Percentiles rank a stretch among this genome's conserved stretches.
phyloP scores from a whole-genome alignment of 2,888 invertebrate genomes.

The Calameuta filiformis region DNA sequence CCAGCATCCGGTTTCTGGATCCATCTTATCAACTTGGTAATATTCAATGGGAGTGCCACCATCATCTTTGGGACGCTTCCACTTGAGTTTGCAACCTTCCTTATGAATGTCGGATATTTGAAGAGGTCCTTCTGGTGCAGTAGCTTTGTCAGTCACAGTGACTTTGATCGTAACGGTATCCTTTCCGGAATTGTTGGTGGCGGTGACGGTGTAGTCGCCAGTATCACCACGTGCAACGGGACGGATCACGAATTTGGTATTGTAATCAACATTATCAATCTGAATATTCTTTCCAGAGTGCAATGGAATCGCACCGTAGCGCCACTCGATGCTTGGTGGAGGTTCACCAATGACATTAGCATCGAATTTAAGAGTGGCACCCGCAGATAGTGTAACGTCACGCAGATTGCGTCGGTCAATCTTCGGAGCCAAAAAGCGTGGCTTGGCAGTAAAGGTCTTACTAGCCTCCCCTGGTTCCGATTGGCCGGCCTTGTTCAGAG shows the following conservation, averaged over 20 bases:
- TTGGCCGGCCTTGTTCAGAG: constrained; percentile 94
- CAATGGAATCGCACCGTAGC: constrained; percentile 84
- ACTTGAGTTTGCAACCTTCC: constrained; percentile 93
- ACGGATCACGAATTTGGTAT: constrained; percentile 85
- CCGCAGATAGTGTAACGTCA: constrained; percentile 90
- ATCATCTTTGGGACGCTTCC: constrained; percentile 96
- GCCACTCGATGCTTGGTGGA: constrained; percentile 93
- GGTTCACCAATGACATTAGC: constrained; percentile 96
- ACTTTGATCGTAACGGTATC: constrained; percentile 86
- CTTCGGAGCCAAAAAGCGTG: constrained; percentile 90
- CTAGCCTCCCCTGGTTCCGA: constrained; percentile 92
- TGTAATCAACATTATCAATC: constrained; percentile 88
- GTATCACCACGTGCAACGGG: constrained; percentile 85
- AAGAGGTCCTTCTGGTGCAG: constrained; percentile 89
- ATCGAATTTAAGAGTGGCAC: constrained; percentile 92
- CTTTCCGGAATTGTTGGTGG: constrained; percentile 88
- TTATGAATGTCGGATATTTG: constrained; percentile 91
- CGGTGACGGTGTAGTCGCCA: constrained; percentile 88
- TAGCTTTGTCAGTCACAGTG: constrained; percentile 87
- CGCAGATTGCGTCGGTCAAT: constrained; percentile 94
- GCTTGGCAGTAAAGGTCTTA: constrained; percentile 87
- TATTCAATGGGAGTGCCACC: constrained; percentile 95
- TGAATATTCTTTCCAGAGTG: constrained; percentile 77
- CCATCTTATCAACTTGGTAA: constrained; percentile 96
- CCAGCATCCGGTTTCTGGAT: constrained; percentile 90